Conservation (phyloP, 2,113 vertebrate species). For the Budorcas taxicolor region DNA sequence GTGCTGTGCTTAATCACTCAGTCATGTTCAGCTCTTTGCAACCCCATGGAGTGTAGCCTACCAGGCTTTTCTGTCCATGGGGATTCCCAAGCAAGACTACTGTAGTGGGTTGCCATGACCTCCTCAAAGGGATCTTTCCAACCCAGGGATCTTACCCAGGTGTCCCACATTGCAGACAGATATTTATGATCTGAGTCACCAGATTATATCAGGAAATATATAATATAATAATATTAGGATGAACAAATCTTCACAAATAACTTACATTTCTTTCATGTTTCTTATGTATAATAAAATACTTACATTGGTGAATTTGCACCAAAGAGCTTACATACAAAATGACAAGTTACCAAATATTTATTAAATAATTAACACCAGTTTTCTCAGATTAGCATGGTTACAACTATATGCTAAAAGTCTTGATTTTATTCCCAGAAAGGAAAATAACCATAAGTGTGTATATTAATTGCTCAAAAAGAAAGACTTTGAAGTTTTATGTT, state of each 20-base stretch:
- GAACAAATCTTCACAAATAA: neutral
- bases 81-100: neutral
- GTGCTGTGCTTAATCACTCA: neutral
- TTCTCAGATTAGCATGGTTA: conserved; percentile 58
- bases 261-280: neutral
- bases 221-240: neutral
- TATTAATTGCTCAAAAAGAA: conserved; percentile 48
- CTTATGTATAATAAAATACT: conserved; percentile 64
- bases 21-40: neutral
- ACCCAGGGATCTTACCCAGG: neutral
- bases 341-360: conserved; percentile 71
- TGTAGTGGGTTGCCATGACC: neutral
- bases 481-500: neutral
- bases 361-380: conserved; percentile 71
- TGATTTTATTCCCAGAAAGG: conserved; percentile 63
- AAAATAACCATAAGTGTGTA: conserved; percentile 51
- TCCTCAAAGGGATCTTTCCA: neutral
- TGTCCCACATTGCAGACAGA: neutral
- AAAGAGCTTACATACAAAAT: conserved; percentile 59
- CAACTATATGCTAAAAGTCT: conserved; percentile 52
- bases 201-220: neutral
- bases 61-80: neutral
- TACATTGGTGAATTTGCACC: conserved; percentile 57
- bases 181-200: neutral
- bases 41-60: neutral